Base-by-base conservation (phyloP, 35 echinoderm and acorn worm genomes). In the Heliocidaris tuberculata region DNA sequence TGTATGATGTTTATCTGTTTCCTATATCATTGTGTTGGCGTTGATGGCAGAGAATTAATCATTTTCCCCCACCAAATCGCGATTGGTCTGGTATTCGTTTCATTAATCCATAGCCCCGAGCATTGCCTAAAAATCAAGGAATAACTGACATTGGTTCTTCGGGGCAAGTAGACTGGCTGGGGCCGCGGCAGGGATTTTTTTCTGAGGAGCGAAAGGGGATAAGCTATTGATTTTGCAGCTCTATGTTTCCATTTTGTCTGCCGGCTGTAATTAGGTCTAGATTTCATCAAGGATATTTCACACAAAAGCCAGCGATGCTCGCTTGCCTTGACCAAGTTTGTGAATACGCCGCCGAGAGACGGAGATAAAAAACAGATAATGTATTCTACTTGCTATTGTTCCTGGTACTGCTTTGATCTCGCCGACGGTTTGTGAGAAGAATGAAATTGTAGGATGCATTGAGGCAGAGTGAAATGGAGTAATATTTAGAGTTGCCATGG, bases 241-340 rank as follows among this genome's bases (percentile, higher is more conserved):
- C 87, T 89, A 32, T 89, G 47, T 89, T 89, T 89, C 87, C 87
- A 89, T 89, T 27, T 89, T 24, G 47, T 89, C 87, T 89, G 87
- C 87, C 47, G 87, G 87, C 87, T 89, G 87, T 89, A 89, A 89
- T 89, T 89, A 89, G 87, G 87, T 32, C 87, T 48, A 16, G 31
- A 48, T 48, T 89, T 48, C 87, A 89, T 89, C 87, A 47, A 48
- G 11, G 87, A 32, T 89, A 17, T 48, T 48, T 89, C 87, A 89
- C 47, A 89, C 87, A 89, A 89, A 17, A 48, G 87, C 15, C 65
- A 19, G 27, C 27, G 65, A 78, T 78, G 65, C 65, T 7, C 21
- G 65, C 17, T 78, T 78, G 65, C 65, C 65, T 78, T 78, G 65
- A 78, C 65, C 65, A 78, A 78, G 65, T n/a, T 78, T 78, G 17